Evolutionary conservation across 2,113 vertebrate species (phyloP), one percentile per base, ranked within the genome.

Genomic region (Polyodon spathula): DNA sequence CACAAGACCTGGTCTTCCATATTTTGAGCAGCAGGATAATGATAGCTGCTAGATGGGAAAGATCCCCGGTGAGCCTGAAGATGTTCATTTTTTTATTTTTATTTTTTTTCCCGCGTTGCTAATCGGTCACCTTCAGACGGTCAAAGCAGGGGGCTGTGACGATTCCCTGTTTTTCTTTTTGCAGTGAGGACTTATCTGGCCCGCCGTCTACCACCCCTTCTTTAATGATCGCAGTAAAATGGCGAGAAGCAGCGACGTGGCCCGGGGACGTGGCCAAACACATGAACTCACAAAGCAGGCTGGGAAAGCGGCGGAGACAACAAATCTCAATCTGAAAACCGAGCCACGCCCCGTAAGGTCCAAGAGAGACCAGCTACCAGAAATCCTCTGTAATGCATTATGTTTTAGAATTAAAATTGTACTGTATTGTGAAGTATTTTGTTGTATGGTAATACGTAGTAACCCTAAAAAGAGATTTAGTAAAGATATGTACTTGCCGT

Each of bases 11-110:
- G 81, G 78, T 93, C 79, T 96, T 97, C 95, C 95, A 97, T 82
- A 97, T 97, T 80, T 97, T 97, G 61, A 95, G 87, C 80, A 98
- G 92, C 77, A 98, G 80, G 69, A 98, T 97, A 79, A 98, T 93
- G 84, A 98, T 97, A 75, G 95, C 95, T 77, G 93, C 92, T 81
- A 98, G 70, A 76, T 98, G 95, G 78, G 93, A 98, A 63, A 98
- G 80, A 79, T 98, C 95, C 69, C 95, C 94, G 60, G 89, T 94
- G 66, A 98, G 87, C 81, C 94, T 88, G 81, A 97, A 97, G 71
- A 98, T 70, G 83, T 98, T 97, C 94, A 98, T 98, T 78, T 78
- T 81, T 77, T 54, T 43, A 59, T 66, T 16, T 62, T 66, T 59
- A n/a, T n/a, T n/a, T n/a, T n/a, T n/a, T n/a, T n/a, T n/a, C n/a